Conservation (phyloP, 2,113 vertebrate species). For the Zingel zingel region DNA sequence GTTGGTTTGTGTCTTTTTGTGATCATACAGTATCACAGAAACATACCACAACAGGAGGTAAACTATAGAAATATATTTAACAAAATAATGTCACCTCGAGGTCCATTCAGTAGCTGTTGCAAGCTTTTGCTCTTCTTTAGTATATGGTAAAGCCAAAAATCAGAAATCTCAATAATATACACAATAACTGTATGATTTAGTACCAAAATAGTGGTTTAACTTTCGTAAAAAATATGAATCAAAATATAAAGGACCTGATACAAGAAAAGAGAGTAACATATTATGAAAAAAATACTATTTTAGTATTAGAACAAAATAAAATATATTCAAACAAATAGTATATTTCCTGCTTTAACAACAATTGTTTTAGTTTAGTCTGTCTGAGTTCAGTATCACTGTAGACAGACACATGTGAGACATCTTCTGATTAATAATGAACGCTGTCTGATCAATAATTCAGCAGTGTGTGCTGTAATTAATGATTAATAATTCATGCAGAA, state of each 20-base stretch:
- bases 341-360: not conserved
- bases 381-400: too few species aligned
- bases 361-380: not conserved
- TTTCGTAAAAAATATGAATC: not conserved
- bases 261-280: not conserved
- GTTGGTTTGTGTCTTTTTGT: too few species aligned
- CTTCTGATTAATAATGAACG: constrained; percentile 89
- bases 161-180: not conserved
- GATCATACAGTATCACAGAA: too few species aligned
- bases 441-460: constrained; percentile 90
- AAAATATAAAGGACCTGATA: not conserved
- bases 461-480: constrained; percentile 23
- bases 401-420: constrained; percentile 73
- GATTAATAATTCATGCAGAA: constrained; percentile 85
- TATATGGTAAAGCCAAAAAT: too few species aligned
- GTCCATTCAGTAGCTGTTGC: not conserved
- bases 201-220: not conserved
- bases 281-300: not conserved
- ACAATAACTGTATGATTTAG: not conserved
- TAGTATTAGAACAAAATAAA: too few species aligned
- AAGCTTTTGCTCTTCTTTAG: not conserved
- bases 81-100: too few species aligned
- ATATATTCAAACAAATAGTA: too few species aligned
- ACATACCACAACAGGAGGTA: too few species aligned
- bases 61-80: too few species aligned